Base-by-base conservation (phyloP, 2,888 invertebrate genomes). In the Ecliptopera silaceata region DNA sequence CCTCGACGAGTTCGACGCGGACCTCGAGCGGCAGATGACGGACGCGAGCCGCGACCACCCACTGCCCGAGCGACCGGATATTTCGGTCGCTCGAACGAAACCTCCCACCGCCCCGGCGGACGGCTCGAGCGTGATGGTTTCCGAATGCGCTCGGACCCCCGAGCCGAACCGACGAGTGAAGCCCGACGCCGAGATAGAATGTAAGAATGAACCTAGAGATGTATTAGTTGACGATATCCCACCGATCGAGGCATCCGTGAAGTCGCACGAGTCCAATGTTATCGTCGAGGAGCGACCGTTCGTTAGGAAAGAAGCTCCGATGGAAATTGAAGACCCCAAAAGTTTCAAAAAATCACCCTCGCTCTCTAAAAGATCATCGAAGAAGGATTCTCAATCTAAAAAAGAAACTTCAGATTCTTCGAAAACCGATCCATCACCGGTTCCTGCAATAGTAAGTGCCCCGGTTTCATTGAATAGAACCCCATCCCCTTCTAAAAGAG, bases 71-170 rank as follows among this genome's bases (percentile, higher is more conserved):
- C 66, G 81, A 80, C 77, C 71, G 82, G 86, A 86, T 77, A 81
- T 84, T 80, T 82, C 86, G 82, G 72, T 73, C 71, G 75, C 73
- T 66, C 61, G 67, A 84, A 84, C 80, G 72, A 85, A 75, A 77
- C 77, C 84, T 74, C 85, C 88, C 87, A 82, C 88, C 85, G 77
- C 64, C 73, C 74, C 77, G 75, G 74, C 75, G 80, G 81, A 79
- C 63, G 82, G 77, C 71, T 68, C 68, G 85, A 85, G 79, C 71
- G 38, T 59, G 54, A 47, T 63, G 44, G 48, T 56, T 34, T 44
- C 29, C 17, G 15, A 41, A 15, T 45, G 45, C 10, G 17, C 44
- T 39, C 22, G 39, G 12, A 55, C 55, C 4, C 55, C 49, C 12
- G 49, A 45, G 5, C 42, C 34, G 31, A 38, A 15, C 12, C 39